A percentile compares a stretch with the other conserved stretches of the same genome.
Conservation (phyloP, 1,140 invertebrate species). For the Arctopsyche grandis region DNA sequence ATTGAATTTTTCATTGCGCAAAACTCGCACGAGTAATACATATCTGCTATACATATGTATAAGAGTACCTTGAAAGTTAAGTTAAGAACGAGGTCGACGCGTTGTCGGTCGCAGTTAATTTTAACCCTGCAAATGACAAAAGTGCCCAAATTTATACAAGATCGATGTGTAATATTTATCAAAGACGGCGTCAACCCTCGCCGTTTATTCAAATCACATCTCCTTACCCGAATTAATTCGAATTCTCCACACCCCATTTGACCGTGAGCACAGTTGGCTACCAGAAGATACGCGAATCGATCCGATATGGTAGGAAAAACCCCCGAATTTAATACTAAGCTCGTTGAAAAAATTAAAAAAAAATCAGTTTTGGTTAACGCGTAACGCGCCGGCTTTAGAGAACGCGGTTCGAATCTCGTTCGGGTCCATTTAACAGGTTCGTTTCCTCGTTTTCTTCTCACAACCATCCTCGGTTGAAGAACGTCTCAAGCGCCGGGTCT, state of each 20-base stretch:
- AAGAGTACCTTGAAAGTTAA: too few species aligned
- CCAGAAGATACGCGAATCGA: constrained; percentile 27
- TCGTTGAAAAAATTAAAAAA: background rate
- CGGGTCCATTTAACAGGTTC: constrained; percentile 13
- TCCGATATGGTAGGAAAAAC: background rate
- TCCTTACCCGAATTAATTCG: constrained; percentile 33
- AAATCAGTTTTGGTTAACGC: background rate
- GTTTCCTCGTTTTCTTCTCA: constrained; percentile 2
- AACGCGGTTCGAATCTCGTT: background rate
- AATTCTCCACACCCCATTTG: constrained; percentile 39
- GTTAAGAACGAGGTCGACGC: too few species aligned
- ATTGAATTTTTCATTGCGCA: too few species aligned
- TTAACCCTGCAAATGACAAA: background rate
- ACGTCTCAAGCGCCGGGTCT: background rate
- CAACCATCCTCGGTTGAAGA: background rate
- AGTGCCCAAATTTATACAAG: background rate
- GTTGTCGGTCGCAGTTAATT: too few species aligned
- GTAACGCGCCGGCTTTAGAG: background rate
- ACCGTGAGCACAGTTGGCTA: constrained; percentile 30
- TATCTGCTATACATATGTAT: too few species aligned
- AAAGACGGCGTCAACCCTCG: background rate
- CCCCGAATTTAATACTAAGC: too few species aligned
- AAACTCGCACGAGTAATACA: too few species aligned
- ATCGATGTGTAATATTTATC: background rate
- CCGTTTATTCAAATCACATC: constrained; percentile 30